Conservation (phyloP, 1,140 invertebrate species). For the Papilio machaon region DNA sequence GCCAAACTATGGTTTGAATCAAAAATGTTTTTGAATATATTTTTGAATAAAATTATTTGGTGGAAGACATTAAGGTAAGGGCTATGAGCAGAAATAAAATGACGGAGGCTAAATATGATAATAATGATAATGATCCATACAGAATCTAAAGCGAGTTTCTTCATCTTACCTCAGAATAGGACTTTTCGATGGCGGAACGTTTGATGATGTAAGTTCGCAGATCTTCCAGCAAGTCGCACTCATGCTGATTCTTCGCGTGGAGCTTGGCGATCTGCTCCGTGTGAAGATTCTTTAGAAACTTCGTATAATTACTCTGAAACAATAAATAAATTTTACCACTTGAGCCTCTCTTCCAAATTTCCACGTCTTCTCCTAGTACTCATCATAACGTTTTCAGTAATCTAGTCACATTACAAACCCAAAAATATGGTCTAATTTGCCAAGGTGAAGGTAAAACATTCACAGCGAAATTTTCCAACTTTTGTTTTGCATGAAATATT, state of each 20-base stretch:
- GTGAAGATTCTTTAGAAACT: slow-evolving; percentile 95
- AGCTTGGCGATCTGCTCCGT: slow-evolving; percentile 95
- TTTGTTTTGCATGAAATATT: neutral
- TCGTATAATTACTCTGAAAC: slow-evolving; percentile 92
- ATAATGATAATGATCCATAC: neutral
- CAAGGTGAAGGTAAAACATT: neutral
- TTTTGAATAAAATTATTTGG: too few species aligned
- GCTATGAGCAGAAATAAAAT: too few species aligned
- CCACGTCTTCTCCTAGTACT: neutral
- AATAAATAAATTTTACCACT: slow-evolving; percentile 43
- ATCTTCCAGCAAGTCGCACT: slow-evolving; percentile 96
- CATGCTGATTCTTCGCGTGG: slow-evolving; percentile 97
- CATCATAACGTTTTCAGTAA: too few species aligned
- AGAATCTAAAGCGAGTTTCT: neutral
- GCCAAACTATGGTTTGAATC: too few species aligned
- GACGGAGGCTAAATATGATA: too few species aligned
- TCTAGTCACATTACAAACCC: neutral
- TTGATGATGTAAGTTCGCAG: slow-evolving; percentile 96
- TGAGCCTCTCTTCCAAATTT: neutral
- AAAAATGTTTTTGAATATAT: too few species aligned
- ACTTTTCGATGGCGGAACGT: slow-evolving; percentile 95
- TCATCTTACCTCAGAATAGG: slow-evolving; percentile 93
- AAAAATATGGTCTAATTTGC: neutral
- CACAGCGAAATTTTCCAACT: neutral
- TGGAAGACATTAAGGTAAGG: neutral